A percentile compares a stretch with the other conserved stretches of the same genome.
These are phyloP conservation scores for Drosophila busckii DNA, from an alignment of 1,140 invertebrate genomes.

Conservation along the genomic window DNA sequence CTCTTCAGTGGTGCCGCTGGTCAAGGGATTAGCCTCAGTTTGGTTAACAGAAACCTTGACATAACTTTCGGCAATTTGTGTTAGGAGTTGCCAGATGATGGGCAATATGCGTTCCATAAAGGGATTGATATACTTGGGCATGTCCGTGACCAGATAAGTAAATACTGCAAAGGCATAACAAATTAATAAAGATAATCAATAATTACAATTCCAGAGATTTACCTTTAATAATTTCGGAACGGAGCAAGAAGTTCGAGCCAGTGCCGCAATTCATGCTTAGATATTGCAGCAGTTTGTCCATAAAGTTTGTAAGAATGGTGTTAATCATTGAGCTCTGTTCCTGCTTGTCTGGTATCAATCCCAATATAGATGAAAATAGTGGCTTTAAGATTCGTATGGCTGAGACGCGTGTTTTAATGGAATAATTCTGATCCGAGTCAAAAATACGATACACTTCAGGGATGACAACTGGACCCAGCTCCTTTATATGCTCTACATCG, in stretches of 20 bases:
- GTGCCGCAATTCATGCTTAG: conserved; percentile 82
- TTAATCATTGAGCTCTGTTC: conserved; percentile 85
- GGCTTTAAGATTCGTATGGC: conserved; percentile 71
- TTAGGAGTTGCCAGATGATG: conserved; percentile 86
- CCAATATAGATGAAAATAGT: conserved; percentile 80
- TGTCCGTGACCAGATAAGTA: conserved; percentile 83
- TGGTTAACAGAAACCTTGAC: conserved; percentile 75
- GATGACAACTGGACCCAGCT: conserved; percentile 87
- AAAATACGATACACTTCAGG: conserved; percentile 89
- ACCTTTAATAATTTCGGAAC: conserved; percentile 87
- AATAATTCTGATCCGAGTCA: conserved; percentile 82
- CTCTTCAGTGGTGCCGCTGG: conserved; percentile 55
- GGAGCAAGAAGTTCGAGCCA: conserved; percentile 84
- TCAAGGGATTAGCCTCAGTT: conserved; percentile 60
- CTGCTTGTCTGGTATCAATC: conserved; percentile 82
- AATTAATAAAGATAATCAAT: not conserved
- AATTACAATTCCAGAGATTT: conserved; percentile 9
- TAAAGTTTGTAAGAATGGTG: conserved; percentile 86
- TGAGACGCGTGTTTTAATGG: conserved; percentile 67
- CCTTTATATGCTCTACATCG: conserved; percentile 86
- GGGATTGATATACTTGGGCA: conserved; percentile 84
- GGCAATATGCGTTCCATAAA: conserved; percentile 85
- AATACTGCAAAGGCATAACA: conserved; percentile 78
- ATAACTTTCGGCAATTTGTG: conserved; percentile 83
- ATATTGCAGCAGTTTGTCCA: conserved; percentile 84